Base-by-base conservation (phyloP, 1,140 invertebrate species). In the Eubasilissa regina region DNA sequence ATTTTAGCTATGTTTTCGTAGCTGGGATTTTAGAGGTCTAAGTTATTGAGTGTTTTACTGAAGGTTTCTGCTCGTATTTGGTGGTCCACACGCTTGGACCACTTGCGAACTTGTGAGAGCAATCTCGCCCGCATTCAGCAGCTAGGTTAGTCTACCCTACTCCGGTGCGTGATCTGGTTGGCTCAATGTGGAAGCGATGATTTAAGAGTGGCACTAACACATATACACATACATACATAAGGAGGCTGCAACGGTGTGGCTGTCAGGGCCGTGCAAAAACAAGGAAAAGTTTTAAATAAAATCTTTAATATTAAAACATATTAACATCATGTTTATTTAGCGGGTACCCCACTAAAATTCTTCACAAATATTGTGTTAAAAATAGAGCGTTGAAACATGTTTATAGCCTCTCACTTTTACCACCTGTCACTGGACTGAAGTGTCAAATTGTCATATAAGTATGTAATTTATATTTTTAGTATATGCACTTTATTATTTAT, bases 91-190 rank as follows among this genome's bases (percentile, higher is more conserved):
- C 70, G 53, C 10, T 4, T 56, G 53, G 70, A 74, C 70, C 70
- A 74, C 70, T 55, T 13, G 53, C 51, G 70, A 55, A 74, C 70
- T 74, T 74, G 13, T 74, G 70, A 74, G 70, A 74, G 19, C 45
- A 48, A 47, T 70, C 66, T 51, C 44, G 12, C 12, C 10, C 1
- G 43, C 62, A 21, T 48, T 25, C 44, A 70, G 66, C 66, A 70
- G 66, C 66, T 51, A 70, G 66, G 45, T 47, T 48, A 64, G 60
- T 43, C 62, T 35, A 43, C 47, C 66, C 66, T 70, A 48, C 66
- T 70, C 66, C 19, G 11, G 47, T 70, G 66, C 66, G 66, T 70
- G 66, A 70, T 70, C 66, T 70, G 15, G 45, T 51, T 21, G 47
- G 60, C 19, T 13, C 60, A 11, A 12, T 51, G 19, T 13, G 62